Conservation (phyloP, 2,113 vertebrate species). For the Alligator sinensis region DNA sequence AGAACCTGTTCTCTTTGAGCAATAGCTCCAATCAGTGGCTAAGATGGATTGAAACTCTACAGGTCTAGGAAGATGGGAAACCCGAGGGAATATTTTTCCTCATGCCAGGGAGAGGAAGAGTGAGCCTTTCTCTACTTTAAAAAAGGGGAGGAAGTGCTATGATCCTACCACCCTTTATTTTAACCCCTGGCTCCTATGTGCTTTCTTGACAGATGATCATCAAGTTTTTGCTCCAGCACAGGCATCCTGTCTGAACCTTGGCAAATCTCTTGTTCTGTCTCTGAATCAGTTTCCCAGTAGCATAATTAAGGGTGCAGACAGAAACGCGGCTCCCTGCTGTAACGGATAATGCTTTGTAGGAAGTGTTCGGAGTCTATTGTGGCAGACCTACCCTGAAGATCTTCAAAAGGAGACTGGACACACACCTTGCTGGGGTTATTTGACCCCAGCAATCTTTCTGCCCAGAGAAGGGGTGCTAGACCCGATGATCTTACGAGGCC, state of each 20-base stretch:
- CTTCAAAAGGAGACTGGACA: no score
- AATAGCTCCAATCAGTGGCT: not conserved
- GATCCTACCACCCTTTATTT: not conserved
- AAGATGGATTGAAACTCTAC: not conserved
- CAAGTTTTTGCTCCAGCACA: not conserved
- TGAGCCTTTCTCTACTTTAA: not conserved
- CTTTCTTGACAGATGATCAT: not conserved
- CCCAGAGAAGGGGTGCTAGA: no score
- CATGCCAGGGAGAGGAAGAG: not conserved
- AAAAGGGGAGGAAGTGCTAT: not conserved
- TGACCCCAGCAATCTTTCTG: no score
- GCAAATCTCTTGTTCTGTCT: not conserved
- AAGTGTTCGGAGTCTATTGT: no score
- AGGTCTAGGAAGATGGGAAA: not conserved
- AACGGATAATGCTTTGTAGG: no score
- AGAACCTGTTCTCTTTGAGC: not conserved
- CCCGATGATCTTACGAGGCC: no score
- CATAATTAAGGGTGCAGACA: no score
- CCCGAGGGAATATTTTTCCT: not conserved
- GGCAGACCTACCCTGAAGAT: no score
- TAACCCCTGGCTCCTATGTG: not conserved
- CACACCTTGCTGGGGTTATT: no score
- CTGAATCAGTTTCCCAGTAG: no score
- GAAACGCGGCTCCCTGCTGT: no score
- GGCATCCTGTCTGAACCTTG: not conserved